Percentiles rank a stretch among this genome's conserved stretches.
Conservation (phyloP, 2,113 vertebrate species). For the Toxostoma redivivum region DNA sequence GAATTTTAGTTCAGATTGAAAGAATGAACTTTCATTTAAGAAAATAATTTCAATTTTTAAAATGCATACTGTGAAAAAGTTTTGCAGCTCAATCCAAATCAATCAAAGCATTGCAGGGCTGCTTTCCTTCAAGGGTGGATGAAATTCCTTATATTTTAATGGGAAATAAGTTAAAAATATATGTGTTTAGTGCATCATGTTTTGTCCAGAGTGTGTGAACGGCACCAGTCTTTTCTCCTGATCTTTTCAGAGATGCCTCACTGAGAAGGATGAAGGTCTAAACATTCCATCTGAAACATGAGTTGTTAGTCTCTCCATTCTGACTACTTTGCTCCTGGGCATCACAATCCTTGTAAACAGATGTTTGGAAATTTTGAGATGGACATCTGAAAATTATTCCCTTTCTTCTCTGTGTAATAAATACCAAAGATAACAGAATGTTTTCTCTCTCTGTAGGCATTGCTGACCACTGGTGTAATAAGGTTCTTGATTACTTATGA, state of each 20-base stretch:
- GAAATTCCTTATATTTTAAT: conserved; percentile 37
- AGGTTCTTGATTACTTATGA: not conserved
- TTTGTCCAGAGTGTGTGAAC: conserved; percentile 51
- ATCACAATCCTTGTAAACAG: not conserved
- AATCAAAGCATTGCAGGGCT: not conserved
- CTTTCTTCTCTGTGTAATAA: not conserved
- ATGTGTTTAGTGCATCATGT: not conserved
- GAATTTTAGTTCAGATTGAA: conserved; percentile 29
- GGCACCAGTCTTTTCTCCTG: conserved; percentile 53
- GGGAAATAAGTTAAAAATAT: conserved; percentile 31
- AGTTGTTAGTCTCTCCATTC: not conserved
- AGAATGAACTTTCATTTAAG: conserved; percentile 12
- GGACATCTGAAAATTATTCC: not conserved
- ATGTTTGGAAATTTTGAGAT: not conserved
- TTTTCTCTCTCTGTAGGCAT: not conserved
- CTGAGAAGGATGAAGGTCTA: not conserved
- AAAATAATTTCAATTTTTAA: conserved; percentile 50
- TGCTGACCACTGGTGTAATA: not conserved
- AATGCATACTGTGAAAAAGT: not conserved
- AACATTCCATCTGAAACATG: not conserved
- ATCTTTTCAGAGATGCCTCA: not conserved
- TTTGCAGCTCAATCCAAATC: conserved; percentile 42
- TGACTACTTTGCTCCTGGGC: not conserved
- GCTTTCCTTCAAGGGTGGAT: conserved; percentile 53
- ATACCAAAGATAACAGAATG: not conserved